These are phyloP conservation scores for Erythrocebus patas DNA, from an alignment of 2,113 vertebrate genomes.

Conservation along the genomic window DNA sequence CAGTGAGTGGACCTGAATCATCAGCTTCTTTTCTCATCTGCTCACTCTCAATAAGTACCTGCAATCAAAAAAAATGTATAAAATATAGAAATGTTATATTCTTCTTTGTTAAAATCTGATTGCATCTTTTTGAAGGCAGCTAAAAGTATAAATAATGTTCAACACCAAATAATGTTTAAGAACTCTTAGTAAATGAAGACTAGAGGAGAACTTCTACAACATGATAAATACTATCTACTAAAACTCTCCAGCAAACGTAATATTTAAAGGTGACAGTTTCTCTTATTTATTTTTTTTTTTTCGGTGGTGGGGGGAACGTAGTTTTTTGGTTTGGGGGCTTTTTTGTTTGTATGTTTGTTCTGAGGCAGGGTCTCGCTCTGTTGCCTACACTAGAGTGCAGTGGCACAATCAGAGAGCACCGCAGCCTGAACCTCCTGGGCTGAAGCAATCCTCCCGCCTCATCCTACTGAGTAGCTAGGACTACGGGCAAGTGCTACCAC, in stretches of 20 bases:
- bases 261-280: background rate
- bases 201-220: background rate
- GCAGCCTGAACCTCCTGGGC: too few relatives aligned
- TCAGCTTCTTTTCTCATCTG: slow-evolving; percentile 85
- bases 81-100: background rate
- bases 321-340: too few relatives aligned
- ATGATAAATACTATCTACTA: background rate
- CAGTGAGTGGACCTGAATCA: slow-evolving; percentile 86
- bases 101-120: background rate
- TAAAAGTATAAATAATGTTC: background rate
- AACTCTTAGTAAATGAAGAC: background rate
- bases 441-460: too few relatives aligned
- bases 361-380: too few relatives aligned
- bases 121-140: background rate
- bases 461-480: too few relatives aligned
- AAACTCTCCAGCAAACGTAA: background rate
- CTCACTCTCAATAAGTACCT: slow-evolving; percentile 88
- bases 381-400: too few relatives aligned
- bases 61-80: background rate
- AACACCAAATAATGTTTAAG: background rate
- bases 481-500: too few relatives aligned
- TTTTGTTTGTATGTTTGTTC: too few relatives aligned
- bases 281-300: too few relatives aligned
- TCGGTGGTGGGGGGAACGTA: too few relatives aligned
- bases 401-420: too few relatives aligned